phyloP scores from a whole-genome alignment of 2,888 invertebrate genomes.

The Blastobasis adustella region DNA sequence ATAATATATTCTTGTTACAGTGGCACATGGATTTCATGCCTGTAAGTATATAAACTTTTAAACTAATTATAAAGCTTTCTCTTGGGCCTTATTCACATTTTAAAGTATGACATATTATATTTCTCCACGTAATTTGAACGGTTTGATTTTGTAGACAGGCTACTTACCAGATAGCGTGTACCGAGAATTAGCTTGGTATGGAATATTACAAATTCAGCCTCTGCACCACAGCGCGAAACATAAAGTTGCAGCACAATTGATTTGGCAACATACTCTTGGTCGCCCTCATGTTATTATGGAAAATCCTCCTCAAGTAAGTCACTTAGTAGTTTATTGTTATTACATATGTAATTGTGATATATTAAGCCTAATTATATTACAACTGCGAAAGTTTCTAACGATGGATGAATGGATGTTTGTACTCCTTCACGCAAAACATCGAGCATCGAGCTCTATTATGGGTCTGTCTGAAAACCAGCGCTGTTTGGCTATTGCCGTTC shows the following conservation, averaged over 20 bases:
- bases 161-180: constrained; percentile 65
- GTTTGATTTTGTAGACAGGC: constrained; percentile 43
- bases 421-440: no score
- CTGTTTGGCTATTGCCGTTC: no score
- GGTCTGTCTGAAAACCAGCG: no score
- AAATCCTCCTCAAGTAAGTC: constrained; percentile 54
- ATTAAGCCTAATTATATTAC: no score
- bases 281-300: constrained; percentile 65
- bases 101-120: no score
- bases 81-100: no score
- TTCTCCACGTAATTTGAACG: no score
- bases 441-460: no score
- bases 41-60: constrained; percentile 28
- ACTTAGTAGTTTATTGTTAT: neutral
- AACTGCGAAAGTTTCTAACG: no score
- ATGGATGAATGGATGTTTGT: no score
- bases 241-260: constrained; percentile 58
- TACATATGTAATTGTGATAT: no score
- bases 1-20: constrained; percentile 27
- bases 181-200: constrained; percentile 66
- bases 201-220: constrained; percentile 63
- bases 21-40: constrained; percentile 70
- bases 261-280: constrained; percentile 68
- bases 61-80: no score
- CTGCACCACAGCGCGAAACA: constrained; percentile 60